Evolutionary conservation across 2,797 vertebrate species (phyloP).

Genomic region (Anisognathus igniventris): DNA sequence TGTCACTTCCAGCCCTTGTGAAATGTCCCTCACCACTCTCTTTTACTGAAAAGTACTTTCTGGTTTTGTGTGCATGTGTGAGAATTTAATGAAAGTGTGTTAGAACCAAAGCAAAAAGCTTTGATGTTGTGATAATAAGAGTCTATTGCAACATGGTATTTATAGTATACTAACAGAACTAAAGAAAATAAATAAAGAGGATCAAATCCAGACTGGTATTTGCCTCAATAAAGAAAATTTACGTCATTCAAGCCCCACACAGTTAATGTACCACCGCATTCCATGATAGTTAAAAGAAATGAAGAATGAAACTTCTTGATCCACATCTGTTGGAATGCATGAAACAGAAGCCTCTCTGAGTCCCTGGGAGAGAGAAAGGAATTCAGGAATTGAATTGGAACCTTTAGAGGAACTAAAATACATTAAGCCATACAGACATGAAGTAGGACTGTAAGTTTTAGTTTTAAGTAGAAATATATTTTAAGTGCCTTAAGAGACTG

Average conservation of each 20-base stretch:
- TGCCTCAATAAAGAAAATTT: not conserved
- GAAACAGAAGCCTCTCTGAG: not conserved
- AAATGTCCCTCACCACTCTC: not conserved
- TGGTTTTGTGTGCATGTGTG: not conserved
- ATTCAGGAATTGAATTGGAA: not conserved
- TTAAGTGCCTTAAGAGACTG: not conserved
- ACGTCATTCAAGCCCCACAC: not conserved
- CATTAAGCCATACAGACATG: not conserved
- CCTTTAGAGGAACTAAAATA: not conserved
- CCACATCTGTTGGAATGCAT: not conserved
- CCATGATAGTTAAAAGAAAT: not conserved
- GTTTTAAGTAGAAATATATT: not conserved
- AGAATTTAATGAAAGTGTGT: not conserved
- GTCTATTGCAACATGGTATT: not conserved
- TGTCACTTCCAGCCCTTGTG: not conserved
- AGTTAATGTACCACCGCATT: not conserved
- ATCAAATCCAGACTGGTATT: not conserved
- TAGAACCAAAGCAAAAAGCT: not conserved
- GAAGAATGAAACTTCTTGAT: not conserved
- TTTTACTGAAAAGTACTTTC: not conserved
- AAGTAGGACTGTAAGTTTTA: not conserved
- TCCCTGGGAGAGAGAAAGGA: not conserved
- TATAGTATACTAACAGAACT: not conserved
- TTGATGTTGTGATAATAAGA: not conserved
- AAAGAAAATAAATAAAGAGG: not conserved